These are phyloP conservation scores for Sphecodes monilicornis DNA, from an alignment of 2,888 invertebrate species.

Conservation along the genomic window DNA sequence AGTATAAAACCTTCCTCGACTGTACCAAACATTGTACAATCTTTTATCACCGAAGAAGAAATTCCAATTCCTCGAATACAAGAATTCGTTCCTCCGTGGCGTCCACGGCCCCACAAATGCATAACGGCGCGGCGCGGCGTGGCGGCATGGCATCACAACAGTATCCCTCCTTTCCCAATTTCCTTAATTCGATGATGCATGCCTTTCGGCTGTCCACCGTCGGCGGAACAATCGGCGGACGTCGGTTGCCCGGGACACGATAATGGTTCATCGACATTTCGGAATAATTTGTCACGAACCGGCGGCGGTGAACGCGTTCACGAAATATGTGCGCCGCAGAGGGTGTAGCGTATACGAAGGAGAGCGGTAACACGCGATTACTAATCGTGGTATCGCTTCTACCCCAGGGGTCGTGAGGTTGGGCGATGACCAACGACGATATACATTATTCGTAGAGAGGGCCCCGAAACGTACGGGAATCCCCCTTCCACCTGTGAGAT, in stretches of 20 bases:
- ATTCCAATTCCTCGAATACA: neutral
- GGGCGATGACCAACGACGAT: slow-evolving; percentile 73
- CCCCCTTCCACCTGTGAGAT: slow-evolving; percentile 66
- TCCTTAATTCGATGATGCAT: slow-evolving; percentile 37
- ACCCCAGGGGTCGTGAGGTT: slow-evolving; percentile 72
- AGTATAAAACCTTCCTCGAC: no score
- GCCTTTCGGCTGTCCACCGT: slow-evolving; percentile 7
- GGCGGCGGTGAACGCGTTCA: slow-evolving; percentile 29
- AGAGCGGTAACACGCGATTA: slow-evolving; percentile 72
- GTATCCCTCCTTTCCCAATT: slow-evolving; percentile 6
- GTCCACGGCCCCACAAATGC: neutral
- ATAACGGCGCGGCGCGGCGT: neutral
- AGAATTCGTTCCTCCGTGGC: neutral
- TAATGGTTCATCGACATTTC: slow-evolving; percentile 49
- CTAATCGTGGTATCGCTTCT: slow-evolving; percentile 75
- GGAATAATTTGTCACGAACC: slow-evolving; percentile 53
- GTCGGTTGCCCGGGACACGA: slow-evolving; percentile 21
- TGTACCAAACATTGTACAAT: neutral
- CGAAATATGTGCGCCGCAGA: slow-evolving; percentile 41
- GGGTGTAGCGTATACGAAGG: slow-evolving; percentile 35
- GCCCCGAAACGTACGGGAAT: slow-evolving; percentile 67
- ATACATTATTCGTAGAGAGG: slow-evolving; percentile 73
- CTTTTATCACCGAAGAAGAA: neutral
- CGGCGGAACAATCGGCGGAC: slow-evolving; percentile 9
- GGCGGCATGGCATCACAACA: slow-evolving; percentile 1